These are phyloP conservation scores for Scartelaos histophorus DNA, from an alignment of 2,113 vertebrate species.

Conservation along the genomic window DNA sequence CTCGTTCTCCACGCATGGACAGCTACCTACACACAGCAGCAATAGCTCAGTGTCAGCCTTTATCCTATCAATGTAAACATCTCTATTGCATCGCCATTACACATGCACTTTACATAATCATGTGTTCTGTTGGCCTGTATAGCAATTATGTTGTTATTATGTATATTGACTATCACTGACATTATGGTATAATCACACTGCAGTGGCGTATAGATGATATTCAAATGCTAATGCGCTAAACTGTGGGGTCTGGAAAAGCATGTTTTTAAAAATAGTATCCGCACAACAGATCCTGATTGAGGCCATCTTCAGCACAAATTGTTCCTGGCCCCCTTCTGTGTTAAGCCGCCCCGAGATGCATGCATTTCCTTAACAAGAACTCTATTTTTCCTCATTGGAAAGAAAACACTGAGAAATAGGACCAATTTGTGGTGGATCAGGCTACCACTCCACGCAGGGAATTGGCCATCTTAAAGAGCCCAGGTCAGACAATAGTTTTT, in stretches of 20 bases:
- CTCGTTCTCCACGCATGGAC: slow-evolving; percentile 43
- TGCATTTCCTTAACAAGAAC: slow-evolving; percentile 27
- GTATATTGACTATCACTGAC: background rate
- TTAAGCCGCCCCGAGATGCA: slow-evolving; percentile 15
- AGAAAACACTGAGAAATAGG: slow-evolving; percentile 26
- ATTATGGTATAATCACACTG: background rate
- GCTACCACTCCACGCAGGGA: slow-evolving; percentile 13
- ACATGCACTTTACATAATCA: background rate
- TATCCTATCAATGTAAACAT: slow-evolving; percentile 18
- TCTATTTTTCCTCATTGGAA: slow-evolving; percentile 29
- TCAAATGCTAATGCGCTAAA: slow-evolving; percentile 11
- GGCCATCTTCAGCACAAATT: slow-evolving; percentile 18
- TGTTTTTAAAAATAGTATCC: slow-evolving; percentile 19
- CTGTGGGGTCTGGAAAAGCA: slow-evolving; percentile 6
- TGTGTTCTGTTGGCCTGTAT: background rate
- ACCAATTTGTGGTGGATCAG: slow-evolving; percentile 33
- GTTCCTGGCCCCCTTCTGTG: slow-evolving; percentile 16
- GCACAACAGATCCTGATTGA: slow-evolving; percentile 16
- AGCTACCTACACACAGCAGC: slow-evolving; percentile 33
- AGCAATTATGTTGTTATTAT: background rate
- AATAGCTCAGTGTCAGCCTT: slow-evolving; percentile 48
- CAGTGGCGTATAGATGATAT: background rate
- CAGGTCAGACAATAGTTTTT: slow-evolving; percentile 62
- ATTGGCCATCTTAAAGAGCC: slow-evolving; percentile 50
- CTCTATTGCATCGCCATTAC: background rate